phyloP scores from a whole-genome alignment of 1,140 invertebrate species.

The Rhyacophila brunnea region DNA sequence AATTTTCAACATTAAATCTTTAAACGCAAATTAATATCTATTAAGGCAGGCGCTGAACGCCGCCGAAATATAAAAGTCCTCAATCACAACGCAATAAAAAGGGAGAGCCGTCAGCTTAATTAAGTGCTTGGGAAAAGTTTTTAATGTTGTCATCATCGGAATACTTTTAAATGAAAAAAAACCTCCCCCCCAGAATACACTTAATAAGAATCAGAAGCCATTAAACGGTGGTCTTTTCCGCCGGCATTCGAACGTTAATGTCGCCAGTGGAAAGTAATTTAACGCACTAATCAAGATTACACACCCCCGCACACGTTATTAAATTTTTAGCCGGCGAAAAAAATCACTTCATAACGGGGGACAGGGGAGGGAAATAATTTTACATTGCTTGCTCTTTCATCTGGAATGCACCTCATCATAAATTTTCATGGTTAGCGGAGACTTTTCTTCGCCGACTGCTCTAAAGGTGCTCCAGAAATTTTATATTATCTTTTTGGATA shows the following conservation, averaged over 20 bases:
- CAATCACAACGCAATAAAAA: no score
- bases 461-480: constrained; percentile 32
- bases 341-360: constrained; percentile 29
- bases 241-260: not conserved
- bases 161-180: no score
- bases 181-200: no score
- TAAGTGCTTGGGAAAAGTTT: no score
- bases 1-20: no score
- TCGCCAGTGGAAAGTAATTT: constrained; percentile 7
- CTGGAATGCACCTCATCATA: constrained; percentile 34
- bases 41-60: no score
- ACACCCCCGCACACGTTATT: constrained; percentile 30
- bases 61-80: no score
- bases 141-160: no score
- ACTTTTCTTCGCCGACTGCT: constrained; percentile 12
- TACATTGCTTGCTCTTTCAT: constrained; percentile 31
- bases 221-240: no score
- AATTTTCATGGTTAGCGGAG: constrained; percentile 33
- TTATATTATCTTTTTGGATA: constrained; percentile 36
- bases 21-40: no score
- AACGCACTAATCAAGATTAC: constrained; percentile 31
- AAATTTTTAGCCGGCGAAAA: constrained; percentile 29
- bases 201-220: no score
- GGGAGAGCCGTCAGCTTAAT: no score
- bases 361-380: constrained; percentile 15